Conservation (phyloP, 2,797 vertebrate species). For the Taenioides sp. region DNA sequence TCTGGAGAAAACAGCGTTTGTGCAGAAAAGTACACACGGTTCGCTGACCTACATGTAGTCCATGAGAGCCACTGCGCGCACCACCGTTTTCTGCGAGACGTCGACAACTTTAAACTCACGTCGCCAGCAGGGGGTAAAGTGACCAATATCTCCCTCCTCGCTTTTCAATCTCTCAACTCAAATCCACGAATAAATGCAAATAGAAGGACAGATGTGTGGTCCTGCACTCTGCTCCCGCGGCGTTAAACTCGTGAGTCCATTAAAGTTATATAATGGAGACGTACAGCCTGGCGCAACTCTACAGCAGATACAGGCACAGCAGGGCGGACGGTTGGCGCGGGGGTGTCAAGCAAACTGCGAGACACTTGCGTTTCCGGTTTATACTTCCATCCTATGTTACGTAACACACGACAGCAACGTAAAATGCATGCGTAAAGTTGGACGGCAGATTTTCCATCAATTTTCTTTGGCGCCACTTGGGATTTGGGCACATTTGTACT, state of each 20-base stretch:
- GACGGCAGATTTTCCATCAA: not conserved
- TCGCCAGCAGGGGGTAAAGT: conserved; percentile 28
- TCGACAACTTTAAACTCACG: conserved; percentile 64
- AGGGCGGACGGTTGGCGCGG: conserved; percentile 53
- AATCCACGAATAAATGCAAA: conserved; percentile 30
- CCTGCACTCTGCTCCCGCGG: conserved; percentile 26
- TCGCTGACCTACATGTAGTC: conserved; percentile 36
- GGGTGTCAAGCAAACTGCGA: fast-evolving
- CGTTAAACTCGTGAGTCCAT: conserved; percentile 43
- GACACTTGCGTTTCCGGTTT: not conserved
- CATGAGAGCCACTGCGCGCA: conserved; percentile 37
- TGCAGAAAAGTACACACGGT: conserved; percentile 42
- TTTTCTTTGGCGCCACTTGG: not conserved
- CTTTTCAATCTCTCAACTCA: not conserved
- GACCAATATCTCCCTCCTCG: conserved; percentile 6
- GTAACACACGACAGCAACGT: not conserved
- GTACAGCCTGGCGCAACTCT: conserved; percentile 54
- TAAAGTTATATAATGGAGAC: conserved; percentile 70
- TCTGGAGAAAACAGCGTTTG: conserved; percentile 25
- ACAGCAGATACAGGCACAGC: conserved; percentile 59
- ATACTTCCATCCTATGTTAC: conserved; percentile 26
- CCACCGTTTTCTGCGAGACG: conserved; percentile 32
- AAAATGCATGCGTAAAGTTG: not conserved
- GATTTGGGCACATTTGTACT: too few relatives aligned
- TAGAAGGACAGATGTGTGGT: conserved; percentile 6